Conservation (phyloP, 1,140 invertebrate species). For the Protaetia brevitarsis region DNA sequence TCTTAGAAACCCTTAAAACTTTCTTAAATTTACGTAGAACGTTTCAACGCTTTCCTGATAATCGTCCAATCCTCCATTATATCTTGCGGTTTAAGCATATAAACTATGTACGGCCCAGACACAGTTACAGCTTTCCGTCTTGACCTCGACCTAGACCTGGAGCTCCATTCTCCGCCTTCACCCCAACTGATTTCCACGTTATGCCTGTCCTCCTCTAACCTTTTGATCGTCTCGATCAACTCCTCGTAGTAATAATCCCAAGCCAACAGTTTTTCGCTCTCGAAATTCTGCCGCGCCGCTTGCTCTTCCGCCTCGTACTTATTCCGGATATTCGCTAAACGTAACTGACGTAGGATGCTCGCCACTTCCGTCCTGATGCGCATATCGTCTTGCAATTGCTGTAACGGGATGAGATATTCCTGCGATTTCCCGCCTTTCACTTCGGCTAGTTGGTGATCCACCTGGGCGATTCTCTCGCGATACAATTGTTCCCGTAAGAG, state of each 20-base stretch:
- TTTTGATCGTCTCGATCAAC: constrained; percentile 86
- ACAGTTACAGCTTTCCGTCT: constrained; percentile 82
- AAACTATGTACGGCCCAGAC: constrained; percentile 94
- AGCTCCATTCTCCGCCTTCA: constrained; percentile 51
- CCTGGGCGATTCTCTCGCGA: constrained; percentile 76
- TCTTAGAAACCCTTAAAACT: too few species aligned
- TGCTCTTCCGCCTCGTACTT: constrained; percentile 86
- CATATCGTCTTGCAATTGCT: constrained; percentile 83
- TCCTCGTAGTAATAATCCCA: constrained; percentile 83
- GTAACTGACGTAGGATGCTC: constrained; percentile 74
- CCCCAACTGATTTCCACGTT: constrained; percentile 85
- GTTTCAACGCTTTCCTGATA: constrained; percentile 80
- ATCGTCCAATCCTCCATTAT: constrained; percentile 95
- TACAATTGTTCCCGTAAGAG: constrained; percentile 86
- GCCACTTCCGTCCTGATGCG: constrained; percentile 84
- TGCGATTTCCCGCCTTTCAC: constrained; percentile 77
- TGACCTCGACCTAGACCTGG: constrained; percentile 40
- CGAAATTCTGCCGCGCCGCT: constrained; percentile 82
- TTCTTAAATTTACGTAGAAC: constrained; percentile 48
- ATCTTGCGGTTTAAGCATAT: constrained; percentile 90
- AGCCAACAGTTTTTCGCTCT: constrained; percentile 85
- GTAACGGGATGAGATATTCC: constrained; percentile 84
- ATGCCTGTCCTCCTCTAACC: constrained; percentile 91
- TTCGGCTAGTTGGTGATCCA: constrained; percentile 82
- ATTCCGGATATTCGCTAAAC: constrained; percentile 80